Evolutionary conservation across 2,888 invertebrate genomes (phyloP), one percentile per base, ranked within the genome.

Genomic region (Axea sp.): DNA sequence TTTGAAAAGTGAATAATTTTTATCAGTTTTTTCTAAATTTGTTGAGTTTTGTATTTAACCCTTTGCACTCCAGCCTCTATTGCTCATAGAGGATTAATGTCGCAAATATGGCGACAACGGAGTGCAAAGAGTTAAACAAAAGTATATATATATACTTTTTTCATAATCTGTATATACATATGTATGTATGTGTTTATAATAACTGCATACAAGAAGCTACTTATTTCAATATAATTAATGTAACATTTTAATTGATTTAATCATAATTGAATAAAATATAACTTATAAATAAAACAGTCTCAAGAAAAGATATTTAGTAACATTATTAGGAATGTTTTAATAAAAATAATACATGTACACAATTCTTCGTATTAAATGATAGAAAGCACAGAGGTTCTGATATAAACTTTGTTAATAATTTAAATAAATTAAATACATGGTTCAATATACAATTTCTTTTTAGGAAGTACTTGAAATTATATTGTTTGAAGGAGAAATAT

Each of bases 171-270:
- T n/a, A 35, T 35, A 17, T 14, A 26, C 24, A 45, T 15, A 30
- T 43, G 28, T n/a, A n/a, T n/a, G n/a, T n/a, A n/a, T n/a, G n/a
- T n/a, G n/a, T n/a, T 14, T 15, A 26, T 43, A 26, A 26, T 4
- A 26, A 8, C 11, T 47, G 19, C 47, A 47, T 28, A 31, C 31
- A 47, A 31, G 7, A 47, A 31, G 31, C 30, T 47, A 47, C 24
- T 8, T 9, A 43, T 35, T 33, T 35, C n/a, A n/a, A 28, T 39
- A 37, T 11, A 39, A 37, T 39, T 28, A 41, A 0, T 31, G 5
- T 4, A 39, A 39, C 17, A 30, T 55, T 39, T 39, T 55, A 19
- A 55, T 39, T 55, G n/a, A 14, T 37, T 24, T 17, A 30, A 22
- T 5, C 15, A 41, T 5, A 19, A 1, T 39, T 8, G 22, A 11